Conservation (phyloP, 92 coral and sea anemone species). For the Siderastrea siderea region DNA sequence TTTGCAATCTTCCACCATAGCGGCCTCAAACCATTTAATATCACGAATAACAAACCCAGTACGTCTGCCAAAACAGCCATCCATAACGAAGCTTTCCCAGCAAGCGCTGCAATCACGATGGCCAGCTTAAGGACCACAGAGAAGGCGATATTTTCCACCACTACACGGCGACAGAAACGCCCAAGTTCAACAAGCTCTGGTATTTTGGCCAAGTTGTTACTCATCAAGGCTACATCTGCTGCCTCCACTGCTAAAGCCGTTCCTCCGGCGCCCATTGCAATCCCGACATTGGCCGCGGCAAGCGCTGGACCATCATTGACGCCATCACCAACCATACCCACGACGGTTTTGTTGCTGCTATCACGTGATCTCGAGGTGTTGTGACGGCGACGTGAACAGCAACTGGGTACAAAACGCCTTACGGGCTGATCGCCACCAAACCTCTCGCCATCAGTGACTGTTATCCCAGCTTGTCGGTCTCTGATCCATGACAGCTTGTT, state of each 20-base stretch:
- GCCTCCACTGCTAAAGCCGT: conserved; percentile 99
- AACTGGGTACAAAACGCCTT: background rate
- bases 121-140: conserved; percentile 88
- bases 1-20: conserved; percentile 84
- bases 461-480: conserved; percentile 60
- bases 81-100: conserved; percentile 90
- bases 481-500: conserved; percentile 94
- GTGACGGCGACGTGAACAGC: conserved; percentile 15
- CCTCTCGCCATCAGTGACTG: background rate
- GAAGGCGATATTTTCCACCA: conserved; percentile 82
- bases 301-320: conserved; percentile 99
- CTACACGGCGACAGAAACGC: conserved; percentile 82
- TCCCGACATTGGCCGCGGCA: conserved; percentile 97
- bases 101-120: conserved; percentile 84
- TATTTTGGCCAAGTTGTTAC: conserved; percentile 92
- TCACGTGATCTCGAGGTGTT: conserved; percentile 1
- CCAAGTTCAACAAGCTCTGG: conserved; percentile 92
- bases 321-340: conserved; percentile 99
- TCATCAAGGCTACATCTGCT: conserved; percentile 98
- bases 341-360: conserved; percentile 27
- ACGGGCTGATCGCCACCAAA: background rate
- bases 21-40: conserved; percentile 94
- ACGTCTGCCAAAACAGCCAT: conserved; percentile 97
- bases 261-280: conserved; percentile 99
- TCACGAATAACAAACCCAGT: conserved; percentile 85